These are phyloP conservation scores for Caenorhabditis sp. DNA, from an alignment of 2,888 invertebrate species.

Conservation along the genomic window DNA sequence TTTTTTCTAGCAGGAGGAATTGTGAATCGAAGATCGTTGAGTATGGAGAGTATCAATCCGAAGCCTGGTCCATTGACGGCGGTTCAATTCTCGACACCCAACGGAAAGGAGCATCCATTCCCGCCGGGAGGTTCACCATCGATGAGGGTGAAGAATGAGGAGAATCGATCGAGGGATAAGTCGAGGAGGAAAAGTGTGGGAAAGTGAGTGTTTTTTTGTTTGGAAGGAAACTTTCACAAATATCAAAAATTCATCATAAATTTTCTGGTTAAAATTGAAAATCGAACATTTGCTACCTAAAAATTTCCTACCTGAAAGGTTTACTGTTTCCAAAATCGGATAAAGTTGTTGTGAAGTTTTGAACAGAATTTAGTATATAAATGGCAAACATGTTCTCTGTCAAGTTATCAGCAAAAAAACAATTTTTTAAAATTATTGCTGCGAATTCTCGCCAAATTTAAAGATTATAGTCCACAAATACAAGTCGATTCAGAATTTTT, in stretches of 20 bases:
- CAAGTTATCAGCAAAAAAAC: too few relatives aligned
- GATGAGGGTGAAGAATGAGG: conserved; percentile 25
- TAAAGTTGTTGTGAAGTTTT: too few relatives aligned
- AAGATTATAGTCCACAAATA: not conserved
- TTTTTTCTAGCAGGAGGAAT: conserved; percentile 15
- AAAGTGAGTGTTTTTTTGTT: conserved; percentile 26
- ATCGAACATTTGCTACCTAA: too few relatives aligned
- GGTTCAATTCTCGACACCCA: conserved; percentile 8
- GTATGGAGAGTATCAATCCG: conserved; percentile 52
- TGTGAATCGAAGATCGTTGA: conserved; percentile 40
- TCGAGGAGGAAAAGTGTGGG: conserved; percentile 52
- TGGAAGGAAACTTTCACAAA: not conserved
- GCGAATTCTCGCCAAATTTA: too few relatives aligned
- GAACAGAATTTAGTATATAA: too few relatives aligned
- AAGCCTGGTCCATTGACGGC: conserved; percentile 26
- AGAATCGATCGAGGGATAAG: conserved; percentile 35
- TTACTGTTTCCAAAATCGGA: too few relatives aligned
- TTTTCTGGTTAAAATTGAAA: too few relatives aligned
- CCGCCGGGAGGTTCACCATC: conserved; percentile 40
- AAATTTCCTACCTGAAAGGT: too few relatives aligned
- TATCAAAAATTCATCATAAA: not conserved
- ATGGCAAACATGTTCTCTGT: too few relatives aligned
- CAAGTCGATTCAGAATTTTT: not conserved
- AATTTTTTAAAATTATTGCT: too few relatives aligned
- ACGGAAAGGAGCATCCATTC: conserved; percentile 35